A percentile compares a stretch with the other conserved stretches of the same genome.
Evolutionary conservation across 2,888 invertebrate species (phyloP).

Genomic region (Argynnis bischoffii): DNA sequence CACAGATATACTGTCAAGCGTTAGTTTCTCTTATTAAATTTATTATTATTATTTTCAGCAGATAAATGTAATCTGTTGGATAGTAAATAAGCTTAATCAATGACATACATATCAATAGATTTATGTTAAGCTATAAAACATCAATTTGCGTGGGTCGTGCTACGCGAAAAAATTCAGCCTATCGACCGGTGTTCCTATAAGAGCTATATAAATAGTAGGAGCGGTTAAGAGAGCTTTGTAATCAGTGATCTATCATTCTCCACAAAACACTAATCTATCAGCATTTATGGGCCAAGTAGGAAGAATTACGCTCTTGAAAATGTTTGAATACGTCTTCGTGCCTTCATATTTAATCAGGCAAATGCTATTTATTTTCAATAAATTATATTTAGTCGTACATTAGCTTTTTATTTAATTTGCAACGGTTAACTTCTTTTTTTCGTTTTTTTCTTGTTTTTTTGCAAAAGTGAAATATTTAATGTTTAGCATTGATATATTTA

Average conservation of each 20-base stretch:
- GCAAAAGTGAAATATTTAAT: too few relatives aligned
- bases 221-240: conserved; percentile 46
- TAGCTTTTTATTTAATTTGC: too few relatives aligned
- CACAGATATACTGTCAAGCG: too few relatives aligned
- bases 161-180: conserved; percentile 29
- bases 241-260: conserved; percentile 47
- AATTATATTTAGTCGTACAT: neutral
- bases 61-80: neutral
- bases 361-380: conserved; percentile 7
- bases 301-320: conserved; percentile 23
- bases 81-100: neutral
- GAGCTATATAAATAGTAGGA: conserved; percentile 52
- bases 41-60: neutral
- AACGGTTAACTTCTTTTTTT: too few relatives aligned
- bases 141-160: conserved; percentile 24
- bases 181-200: conserved; percentile 50
- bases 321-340: conserved; percentile 13
- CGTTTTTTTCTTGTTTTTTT: too few relatives aligned
- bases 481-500: too few relatives aligned
- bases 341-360: conserved; percentile 4
- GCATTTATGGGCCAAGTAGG: conserved; percentile 19
- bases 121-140: conserved; percentile 11
- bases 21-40: too few relatives aligned
- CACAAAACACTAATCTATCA: conserved; percentile 38
- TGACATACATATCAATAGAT: neutral